Evolutionary conservation across 1,140 invertebrate species (phyloP).

Genomic region (Caenorhabditis brenneri): DNA sequence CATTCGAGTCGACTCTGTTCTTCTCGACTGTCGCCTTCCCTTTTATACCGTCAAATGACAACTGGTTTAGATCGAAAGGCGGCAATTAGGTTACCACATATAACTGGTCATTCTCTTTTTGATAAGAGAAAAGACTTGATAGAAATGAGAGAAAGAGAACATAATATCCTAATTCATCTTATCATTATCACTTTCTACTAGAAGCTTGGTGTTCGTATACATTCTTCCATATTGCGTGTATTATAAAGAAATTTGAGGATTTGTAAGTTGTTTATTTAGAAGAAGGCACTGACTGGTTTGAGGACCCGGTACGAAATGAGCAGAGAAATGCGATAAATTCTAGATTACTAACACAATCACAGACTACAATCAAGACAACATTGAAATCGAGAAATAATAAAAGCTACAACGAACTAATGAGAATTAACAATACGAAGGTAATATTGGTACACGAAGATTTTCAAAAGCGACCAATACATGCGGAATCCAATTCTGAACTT

Average conservation of each 20-base stretch:
- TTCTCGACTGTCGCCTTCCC: not conserved
- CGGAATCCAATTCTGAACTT: not conserved
- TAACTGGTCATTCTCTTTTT: not conserved
- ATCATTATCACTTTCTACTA: constrained; percentile 13
- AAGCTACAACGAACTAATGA: not conserved
- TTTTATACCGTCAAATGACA: not conserved
- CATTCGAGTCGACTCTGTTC: constrained; percentile 56
- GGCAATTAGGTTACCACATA: constrained; percentile 32
- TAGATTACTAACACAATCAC: constrained; percentile 1
- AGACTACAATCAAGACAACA: constrained; percentile 1
- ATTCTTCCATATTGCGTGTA: not conserved
- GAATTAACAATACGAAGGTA: constrained; percentile 32
- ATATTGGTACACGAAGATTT: constrained; percentile 31
- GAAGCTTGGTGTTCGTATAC: not conserved
- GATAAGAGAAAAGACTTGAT: not conserved
- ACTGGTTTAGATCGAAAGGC: constrained; percentile 3
- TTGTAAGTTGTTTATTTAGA: not conserved
- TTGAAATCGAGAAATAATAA: not conserved
- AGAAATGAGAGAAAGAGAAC: not conserved
- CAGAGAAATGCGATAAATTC: constrained; percentile 9
- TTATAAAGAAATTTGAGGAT: not conserved
- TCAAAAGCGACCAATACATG: constrained; percentile 36
- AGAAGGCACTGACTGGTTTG: constrained; percentile 1
- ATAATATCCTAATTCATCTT: constrained; percentile 31
- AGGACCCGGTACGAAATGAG: not conserved